Conservation (phyloP, 1,140 invertebrate genomes). For the Stenopsyche tienmushanensis region DNA sequence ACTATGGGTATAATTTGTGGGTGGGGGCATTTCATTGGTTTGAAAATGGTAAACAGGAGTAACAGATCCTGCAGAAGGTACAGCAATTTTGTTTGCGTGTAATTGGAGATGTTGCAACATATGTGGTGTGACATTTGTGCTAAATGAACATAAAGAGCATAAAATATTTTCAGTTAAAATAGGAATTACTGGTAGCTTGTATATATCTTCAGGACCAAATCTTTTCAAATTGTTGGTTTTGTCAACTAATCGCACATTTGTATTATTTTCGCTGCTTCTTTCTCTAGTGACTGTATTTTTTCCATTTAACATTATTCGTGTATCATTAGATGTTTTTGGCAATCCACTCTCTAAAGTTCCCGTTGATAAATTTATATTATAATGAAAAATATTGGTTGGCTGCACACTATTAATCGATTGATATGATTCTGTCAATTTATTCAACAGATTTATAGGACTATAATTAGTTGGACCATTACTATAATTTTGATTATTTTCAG, state of each 20-base stretch:
- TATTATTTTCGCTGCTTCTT: slow-evolving; percentile 33
- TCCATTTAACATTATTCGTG: too few relatives aligned
- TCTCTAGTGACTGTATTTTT: slow-evolving; percentile 18
- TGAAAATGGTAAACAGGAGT: slow-evolving; percentile 80
- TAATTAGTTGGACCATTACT: too few relatives aligned
- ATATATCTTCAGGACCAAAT: slow-evolving; percentile 63
- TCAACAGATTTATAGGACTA: too few relatives aligned
- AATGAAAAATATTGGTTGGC: too few relatives aligned
- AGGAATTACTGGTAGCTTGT: slow-evolving; percentile 62
- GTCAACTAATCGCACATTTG: slow-evolving; percentile 48
- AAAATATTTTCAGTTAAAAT: slow-evolving; percentile 64
- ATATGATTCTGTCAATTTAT: too few relatives aligned
- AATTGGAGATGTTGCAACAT: slow-evolving; percentile 70
- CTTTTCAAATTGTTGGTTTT: too few relatives aligned
- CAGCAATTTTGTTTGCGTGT: slow-evolving; percentile 62
- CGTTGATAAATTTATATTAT: too few relatives aligned
- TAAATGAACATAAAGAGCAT: slow-evolving; percentile 68
- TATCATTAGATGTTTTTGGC: too few relatives aligned
- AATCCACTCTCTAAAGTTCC: too few relatives aligned
- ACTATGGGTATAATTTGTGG: slow-evolving; percentile 76
- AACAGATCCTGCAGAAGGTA: slow-evolving; percentile 64
- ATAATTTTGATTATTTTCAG: too few relatives aligned
- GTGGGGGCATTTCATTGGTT: slow-evolving; percentile 77
- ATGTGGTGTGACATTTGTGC: slow-evolving; percentile 73
- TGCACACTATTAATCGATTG: too few relatives aligned